Evolutionary conservation across 2,888 invertebrate genomes (phyloP), one percentile per base, ranked within the genome.

Genomic region (Acleris emargana): DNA sequence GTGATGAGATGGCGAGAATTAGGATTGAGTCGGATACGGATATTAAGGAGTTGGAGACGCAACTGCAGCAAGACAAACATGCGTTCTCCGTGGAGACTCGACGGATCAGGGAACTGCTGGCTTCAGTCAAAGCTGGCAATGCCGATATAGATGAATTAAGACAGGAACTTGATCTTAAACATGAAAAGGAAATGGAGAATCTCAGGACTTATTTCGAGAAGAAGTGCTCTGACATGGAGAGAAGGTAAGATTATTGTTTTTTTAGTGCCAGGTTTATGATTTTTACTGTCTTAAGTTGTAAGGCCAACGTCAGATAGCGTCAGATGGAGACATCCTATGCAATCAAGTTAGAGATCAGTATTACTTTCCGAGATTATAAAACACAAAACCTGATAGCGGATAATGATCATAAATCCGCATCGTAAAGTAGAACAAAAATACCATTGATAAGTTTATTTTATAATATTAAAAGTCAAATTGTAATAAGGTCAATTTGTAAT

Each of bases 221-320:
- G 76, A 96, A 96, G 79, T 97, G 96, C 79, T 93, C 95, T 0
- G 96, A 97, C 75, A 93, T 97, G 84, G 96, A 96, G 79, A 95
- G 96, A 76, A 95, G 96, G 94, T 96, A 83, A 86, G 91, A 58
- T 61, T 28, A 25, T 28, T 18, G 17, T 32, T 32, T 9, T 25
- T 25, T 25, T 25, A 25, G 32, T 32, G 9, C 32, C 32, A 32
- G 32, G 9, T 32, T 32, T 32, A 4, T 32, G 7, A 32, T 32
- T 32, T 32, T 7, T 9, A 32, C 7, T 9, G 32, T 32, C 32
- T 9, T 32, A n/a, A n/a, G n/a, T n/a, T 4, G 9, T 7, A 9
- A 32, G 32, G 9, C 9, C 32, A 7, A 32, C 32, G 32, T 32
- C 9, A 32, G 32, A 9, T 32, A 9, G 2, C 9, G 9, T 9